Conservation (phyloP, 2,113 vertebrate genomes). For the Parus major region DNA sequence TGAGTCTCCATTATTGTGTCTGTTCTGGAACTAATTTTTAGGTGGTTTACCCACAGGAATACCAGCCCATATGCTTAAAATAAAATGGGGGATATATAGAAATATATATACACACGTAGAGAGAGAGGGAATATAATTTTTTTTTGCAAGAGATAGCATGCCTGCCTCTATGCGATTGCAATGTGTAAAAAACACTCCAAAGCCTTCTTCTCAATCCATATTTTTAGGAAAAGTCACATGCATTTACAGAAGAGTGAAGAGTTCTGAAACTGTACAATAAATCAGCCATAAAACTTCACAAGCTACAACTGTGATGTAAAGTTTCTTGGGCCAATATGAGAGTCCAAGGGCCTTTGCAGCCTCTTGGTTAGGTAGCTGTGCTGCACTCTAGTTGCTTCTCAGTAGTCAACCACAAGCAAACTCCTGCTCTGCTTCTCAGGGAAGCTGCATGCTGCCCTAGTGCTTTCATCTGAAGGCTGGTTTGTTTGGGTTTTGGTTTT, state of each 20-base stretch:
- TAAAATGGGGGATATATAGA: not conserved
- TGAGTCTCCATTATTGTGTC: slow-evolving; percentile 28
- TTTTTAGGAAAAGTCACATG: not conserved
- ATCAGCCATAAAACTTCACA: slow-evolving; percentile 14
- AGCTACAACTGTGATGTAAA: not conserved
- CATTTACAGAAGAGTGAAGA: not conserved
- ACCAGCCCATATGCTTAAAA: slow-evolving; percentile 52
- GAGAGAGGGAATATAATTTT: not conserved
- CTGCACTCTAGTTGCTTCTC: not conserved
- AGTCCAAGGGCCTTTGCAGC: not conserved
- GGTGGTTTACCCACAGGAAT: slow-evolving; percentile 51
- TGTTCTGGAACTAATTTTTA: slow-evolving; percentile 59
- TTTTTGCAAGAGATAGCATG: not conserved
- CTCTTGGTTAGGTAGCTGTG: not conserved
- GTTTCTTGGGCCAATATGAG: not conserved
- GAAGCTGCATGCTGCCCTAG: not conserved
- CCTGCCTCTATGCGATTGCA: not conserved
- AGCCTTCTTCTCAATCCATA: not conserved
- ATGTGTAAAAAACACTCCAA: slow-evolving; percentile 7
- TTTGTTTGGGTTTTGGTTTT: not conserved
- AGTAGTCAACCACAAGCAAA: not conserved
- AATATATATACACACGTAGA: fast-evolving
- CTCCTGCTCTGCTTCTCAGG: not conserved
- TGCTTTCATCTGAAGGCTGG: not conserved
- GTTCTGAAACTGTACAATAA: not conserved